phyloP scores from a whole-genome alignment of 2,113 vertebrate genomes.

The Hypomesus transpacificus region DNA sequence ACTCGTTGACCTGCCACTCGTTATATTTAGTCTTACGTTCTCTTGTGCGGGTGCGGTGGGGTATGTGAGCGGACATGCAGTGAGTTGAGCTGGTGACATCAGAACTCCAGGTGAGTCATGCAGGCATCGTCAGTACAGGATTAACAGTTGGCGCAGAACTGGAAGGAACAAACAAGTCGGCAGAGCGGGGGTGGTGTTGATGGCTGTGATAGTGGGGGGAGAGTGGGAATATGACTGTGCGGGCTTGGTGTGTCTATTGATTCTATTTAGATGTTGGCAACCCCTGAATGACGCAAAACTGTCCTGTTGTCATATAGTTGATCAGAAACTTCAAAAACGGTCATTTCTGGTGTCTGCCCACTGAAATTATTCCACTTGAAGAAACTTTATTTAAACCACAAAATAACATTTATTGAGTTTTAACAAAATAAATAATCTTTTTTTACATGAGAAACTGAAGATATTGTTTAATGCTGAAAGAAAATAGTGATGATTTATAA shows the following conservation, averaged over 20 bases:
- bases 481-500: no score
- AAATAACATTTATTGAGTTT: constrained; percentile 95
- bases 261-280: neutral
- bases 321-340: neutral
- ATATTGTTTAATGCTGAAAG: constrained; percentile 45
- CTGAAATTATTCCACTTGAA: neutral
- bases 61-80: neutral
- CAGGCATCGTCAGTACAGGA: constrained; percentile 15
- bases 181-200: constrained; percentile 51
- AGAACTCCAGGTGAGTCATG: constrained; percentile 60
- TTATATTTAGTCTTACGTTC: constrained; percentile 11
- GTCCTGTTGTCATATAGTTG: constrained; percentile 5
- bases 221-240: neutral
- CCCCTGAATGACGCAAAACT: constrained; percentile 43
- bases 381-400: constrained; percentile 71
- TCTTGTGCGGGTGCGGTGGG: constrained; percentile 8
- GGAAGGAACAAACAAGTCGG: constrained; percentile 48
- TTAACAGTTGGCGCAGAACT: constrained; percentile 23
- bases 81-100: constrained; percentile 39
- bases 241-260: constrained; percentile 1
- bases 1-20: neutral
- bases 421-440: constrained; percentile 98
- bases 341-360: neutral
- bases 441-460: constrained; percentile 79
- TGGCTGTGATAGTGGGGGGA: neutral